These are phyloP conservation scores for Cephonodes hylas DNA, from an alignment of 2,888 invertebrate genomes.

Conservation along the genomic window DNA sequence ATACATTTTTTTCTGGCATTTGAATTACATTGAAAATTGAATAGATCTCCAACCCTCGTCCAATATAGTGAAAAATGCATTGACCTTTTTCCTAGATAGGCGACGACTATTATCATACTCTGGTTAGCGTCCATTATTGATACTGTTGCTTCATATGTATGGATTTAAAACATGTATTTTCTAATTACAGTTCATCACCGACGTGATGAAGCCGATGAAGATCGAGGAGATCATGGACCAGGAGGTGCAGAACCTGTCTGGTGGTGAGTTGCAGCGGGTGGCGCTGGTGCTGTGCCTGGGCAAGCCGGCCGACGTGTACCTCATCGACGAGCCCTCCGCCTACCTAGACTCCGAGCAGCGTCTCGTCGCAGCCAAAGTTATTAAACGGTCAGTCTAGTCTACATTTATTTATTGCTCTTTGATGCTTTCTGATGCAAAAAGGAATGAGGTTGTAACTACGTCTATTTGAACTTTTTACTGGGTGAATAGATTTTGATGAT, in stretches of 20 bases:
- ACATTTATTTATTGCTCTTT: neutral
- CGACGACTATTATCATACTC: no score
- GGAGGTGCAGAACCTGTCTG: conserved; percentile 98
- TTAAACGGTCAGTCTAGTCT: conserved; percentile 92
- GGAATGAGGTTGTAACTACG: no score
- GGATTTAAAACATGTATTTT: neutral
- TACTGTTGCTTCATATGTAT: neutral
- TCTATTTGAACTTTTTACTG: no score
- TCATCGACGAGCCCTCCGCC: conserved; percentile 99
- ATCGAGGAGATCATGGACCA: conserved; percentile 99
- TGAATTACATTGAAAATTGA: no score
- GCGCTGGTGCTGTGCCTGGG: conserved; percentile 98
- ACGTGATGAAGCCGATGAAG: conserved; percentile 98
- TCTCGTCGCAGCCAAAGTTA: conserved; percentile 99
- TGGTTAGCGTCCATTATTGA: no score
- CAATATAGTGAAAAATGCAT: no score
- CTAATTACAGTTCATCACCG: conserved; percentile 91
- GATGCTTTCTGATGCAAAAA: no score
- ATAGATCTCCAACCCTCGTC: no score
- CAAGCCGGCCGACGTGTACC: conserved; percentile 99
- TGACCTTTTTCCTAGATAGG: no score
- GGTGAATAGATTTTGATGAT: no score
- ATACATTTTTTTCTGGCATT: no score
- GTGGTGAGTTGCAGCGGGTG: conserved; percentile 99
- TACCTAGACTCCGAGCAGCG: conserved; percentile 99